Percentiles rank a stretch among this genome's conserved stretches.
Evolutionary conservation across 2,888 invertebrate species (phyloP).

Genomic region (Andrena bucephala): DNA sequence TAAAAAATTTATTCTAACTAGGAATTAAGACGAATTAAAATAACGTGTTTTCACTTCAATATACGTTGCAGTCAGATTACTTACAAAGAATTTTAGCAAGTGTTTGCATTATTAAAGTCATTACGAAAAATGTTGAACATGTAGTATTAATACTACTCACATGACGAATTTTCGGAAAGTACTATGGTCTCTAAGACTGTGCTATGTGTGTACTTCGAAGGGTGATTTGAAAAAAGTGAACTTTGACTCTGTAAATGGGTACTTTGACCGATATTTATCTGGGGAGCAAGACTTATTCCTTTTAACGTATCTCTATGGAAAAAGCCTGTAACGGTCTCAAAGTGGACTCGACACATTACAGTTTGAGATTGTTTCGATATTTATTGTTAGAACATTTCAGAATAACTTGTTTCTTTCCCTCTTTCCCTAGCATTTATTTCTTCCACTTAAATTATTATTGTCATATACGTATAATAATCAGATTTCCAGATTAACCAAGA

Average conservation of each 20-base stretch:
- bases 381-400: not conserved
- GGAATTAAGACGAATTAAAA: too few species aligned
- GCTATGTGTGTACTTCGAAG: not conserved
- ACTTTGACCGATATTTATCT: slow-evolving; percentile 21
- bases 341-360: not conserved
- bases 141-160: too few species aligned
- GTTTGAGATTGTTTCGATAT: not conserved
- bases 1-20: too few species aligned
- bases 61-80: too few species aligned
- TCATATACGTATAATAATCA: too few species aligned
- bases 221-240: not conserved
- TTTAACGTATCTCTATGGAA: slow-evolving; percentile 24
- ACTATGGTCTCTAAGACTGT: not conserved
- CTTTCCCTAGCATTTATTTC: not conserved
- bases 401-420: not conserved
- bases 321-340: not conserved
- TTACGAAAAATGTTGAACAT: too few species aligned
- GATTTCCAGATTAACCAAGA: too few species aligned
- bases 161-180: too few species aligned
- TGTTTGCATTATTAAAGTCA: too few species aligned
- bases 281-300: not conserved
- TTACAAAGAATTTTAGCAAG: too few species aligned
- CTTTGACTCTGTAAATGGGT: slow-evolving; percentile 12
- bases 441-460: too few species aligned
- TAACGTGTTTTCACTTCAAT: too few species aligned